phyloP scores from a whole-genome alignment of 1,140 invertebrate genomes.

The Centruroides sculpturatus region DNA sequence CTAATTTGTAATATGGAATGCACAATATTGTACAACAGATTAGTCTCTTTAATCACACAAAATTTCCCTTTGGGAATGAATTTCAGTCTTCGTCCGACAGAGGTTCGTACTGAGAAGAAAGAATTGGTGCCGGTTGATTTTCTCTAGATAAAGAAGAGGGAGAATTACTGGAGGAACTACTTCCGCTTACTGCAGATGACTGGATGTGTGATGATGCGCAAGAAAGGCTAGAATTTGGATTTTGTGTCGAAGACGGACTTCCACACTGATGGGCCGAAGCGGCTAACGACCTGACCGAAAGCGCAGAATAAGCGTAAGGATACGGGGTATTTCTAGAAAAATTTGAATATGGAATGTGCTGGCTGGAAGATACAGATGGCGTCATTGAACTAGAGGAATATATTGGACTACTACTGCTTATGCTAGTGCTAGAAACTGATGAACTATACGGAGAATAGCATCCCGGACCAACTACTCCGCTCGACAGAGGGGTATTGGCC shows the following conservation, averaged over 20 bases:
- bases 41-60: neutral
- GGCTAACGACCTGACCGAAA: constrained; percentile 35
- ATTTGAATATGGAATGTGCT: constrained; percentile 7
- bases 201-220: constrained; percentile 2
- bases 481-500: constrained; percentile 5
- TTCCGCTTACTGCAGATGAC: constrained; percentile 1
- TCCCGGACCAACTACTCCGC: constrained; percentile 5
- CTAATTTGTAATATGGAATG: too few species aligned
- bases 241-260: constrained; percentile 24
- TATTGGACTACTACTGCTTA: constrained; percentile 7
- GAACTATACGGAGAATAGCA: constrained; percentile 11
- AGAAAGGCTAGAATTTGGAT: constrained; percentile 30
- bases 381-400: constrained; percentile 20
- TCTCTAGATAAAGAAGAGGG: constrained; percentile 5
- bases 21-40: too few species aligned
- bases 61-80: neutral
- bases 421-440: constrained; percentile 5
- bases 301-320: constrained; percentile 44
- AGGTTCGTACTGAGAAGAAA: constrained; percentile 71
- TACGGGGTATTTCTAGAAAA: constrained; percentile 26
- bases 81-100: constrained; percentile 66
- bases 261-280: constrained; percentile 27
- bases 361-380: constrained; percentile 19
- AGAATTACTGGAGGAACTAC: constrained; percentile 8
- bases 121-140: constrained; percentile 52